A percentile compares a stretch with the other conserved stretches of the same genome.
Conservation (phyloP, 2,797 vertebrate genomes). For the Oreochromis grahami region DNA sequence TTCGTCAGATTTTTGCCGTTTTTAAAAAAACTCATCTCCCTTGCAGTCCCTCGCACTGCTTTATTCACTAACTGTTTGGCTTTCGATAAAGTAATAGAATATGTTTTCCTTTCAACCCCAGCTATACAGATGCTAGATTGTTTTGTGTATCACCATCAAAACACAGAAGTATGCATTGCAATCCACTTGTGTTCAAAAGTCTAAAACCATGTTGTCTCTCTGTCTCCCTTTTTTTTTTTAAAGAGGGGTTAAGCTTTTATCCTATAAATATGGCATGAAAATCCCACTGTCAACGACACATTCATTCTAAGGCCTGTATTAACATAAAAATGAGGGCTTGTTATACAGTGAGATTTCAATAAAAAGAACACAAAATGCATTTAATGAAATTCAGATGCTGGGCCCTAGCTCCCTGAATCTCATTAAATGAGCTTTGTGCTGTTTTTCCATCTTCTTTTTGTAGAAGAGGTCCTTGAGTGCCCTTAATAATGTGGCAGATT, state of each 20-base stretch:
- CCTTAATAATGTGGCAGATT: constrained; percentile 80
- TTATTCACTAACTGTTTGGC: constrained; percentile 72
- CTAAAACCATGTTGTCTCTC: constrained; percentile 58
- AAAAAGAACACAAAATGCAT: constrained; percentile 80
- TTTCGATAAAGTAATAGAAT: constrained; percentile 72
- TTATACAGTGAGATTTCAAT: constrained; percentile 83
- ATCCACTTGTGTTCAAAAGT: constrained; percentile 70
- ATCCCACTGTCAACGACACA: constrained; percentile 74
- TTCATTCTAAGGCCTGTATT: constrained; percentile 73
- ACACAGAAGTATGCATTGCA: constrained; percentile 58
- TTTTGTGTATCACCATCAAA: constrained; percentile 70
- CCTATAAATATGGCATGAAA: constrained; percentile 77
- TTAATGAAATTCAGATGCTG: constrained; percentile 85
- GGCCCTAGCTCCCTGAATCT: constrained; percentile 78
- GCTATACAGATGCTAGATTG: constrained; percentile 58
- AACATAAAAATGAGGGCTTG: constrained; percentile 81
- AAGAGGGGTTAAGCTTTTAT: constrained; percentile 80
- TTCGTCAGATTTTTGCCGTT: constrained; percentile 44
- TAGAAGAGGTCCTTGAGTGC: constrained; percentile 71
- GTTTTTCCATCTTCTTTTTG: constrained; percentile 74
- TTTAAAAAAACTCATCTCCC: constrained; percentile 62
- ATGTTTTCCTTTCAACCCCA: constrained; percentile 67
- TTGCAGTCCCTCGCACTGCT: constrained; percentile 61
- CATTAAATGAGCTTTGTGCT: constrained; percentile 83
- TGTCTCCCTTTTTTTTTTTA: constrained; percentile 47